Conservation (phyloP, 2,888 invertebrate species). For the Heliconius cydno region DNA sequence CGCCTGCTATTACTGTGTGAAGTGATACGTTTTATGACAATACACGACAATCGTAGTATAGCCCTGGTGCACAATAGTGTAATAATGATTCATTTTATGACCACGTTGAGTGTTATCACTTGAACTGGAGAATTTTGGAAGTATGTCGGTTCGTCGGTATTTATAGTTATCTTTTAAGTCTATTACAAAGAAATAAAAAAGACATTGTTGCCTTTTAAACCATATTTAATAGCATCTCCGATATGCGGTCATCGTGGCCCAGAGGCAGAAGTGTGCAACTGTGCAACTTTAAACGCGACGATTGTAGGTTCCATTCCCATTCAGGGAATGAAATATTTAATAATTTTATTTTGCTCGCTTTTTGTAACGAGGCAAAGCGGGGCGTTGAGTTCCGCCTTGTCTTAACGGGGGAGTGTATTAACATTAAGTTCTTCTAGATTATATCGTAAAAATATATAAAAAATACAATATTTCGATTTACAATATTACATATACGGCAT, state of each 20-base stretch:
- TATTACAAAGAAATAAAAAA: not conserved
- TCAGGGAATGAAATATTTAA: not conserved
- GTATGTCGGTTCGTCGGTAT: not conserved
- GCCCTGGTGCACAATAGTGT: not conserved
- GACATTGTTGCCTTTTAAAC: not conserved
- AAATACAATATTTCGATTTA: too few species aligned
- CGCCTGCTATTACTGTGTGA: slow-evolving; percentile 57
- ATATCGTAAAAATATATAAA: too few species aligned
- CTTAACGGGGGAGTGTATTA: not conserved
- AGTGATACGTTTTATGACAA: slow-evolving; percentile 55
- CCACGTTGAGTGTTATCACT: slow-evolving; percentile 7
- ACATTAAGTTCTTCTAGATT: too few species aligned
- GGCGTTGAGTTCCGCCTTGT: not conserved
- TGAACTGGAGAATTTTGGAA: slow-evolving; percentile 2
- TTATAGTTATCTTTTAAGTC: not conserved
- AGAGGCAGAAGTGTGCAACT: not conserved
- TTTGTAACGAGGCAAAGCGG: not conserved
- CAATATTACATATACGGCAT: too few species aligned
- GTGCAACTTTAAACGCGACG: not conserved
- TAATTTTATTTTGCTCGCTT: not conserved
- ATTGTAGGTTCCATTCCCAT: not conserved
- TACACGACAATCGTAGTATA: not conserved
- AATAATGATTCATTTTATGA: slow-evolving; percentile 20
- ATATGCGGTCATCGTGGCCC: not conserved
- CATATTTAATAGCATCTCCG: not conserved